Percentiles rank a stretch among this genome's conserved stretches.
phyloP scores from a whole-genome alignment of 2,113 vertebrate genomes.

The Apteryx owenii region DNA sequence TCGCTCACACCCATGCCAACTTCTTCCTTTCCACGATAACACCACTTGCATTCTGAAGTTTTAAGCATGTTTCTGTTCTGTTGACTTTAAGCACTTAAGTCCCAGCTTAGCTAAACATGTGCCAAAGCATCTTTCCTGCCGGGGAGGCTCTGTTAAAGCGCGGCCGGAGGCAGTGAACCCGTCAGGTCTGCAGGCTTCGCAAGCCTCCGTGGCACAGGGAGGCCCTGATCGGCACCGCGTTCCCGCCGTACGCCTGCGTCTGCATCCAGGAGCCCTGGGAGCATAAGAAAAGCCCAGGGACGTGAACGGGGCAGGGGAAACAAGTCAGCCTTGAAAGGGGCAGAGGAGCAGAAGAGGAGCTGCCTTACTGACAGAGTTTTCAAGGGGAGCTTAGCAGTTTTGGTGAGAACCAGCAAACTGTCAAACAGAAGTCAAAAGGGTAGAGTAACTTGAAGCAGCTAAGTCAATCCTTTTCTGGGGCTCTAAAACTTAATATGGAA shows the following conservation, averaged over 20 bases:
- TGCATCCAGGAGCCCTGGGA: neutral
- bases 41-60: neutral
- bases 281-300: neutral
- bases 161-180: neutral
- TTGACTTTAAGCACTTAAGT: neutral
- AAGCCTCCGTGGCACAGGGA: neutral
- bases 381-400: neutral
- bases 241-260: neutral
- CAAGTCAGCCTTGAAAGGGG: neutral
- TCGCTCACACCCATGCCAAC: too few species aligned
- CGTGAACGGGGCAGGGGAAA: rapidly evolving
- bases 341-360: neutral
- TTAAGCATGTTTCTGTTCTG: neutral
- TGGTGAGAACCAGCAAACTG: neutral
- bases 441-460: neutral
- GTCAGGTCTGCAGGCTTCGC: neutral
- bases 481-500: neutral
- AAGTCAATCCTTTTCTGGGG: neutral
- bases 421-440: neutral
- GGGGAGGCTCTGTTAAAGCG: neutral
- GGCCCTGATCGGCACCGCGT: neutral
- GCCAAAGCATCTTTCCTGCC: neutral
- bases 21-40: too few species aligned
- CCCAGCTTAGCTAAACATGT: neutral
- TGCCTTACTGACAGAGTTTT: neutral